These are phyloP conservation scores for Agrypnia vestita DNA, from an alignment of 1,140 invertebrate genomes.

Conservation along the genomic window DNA sequence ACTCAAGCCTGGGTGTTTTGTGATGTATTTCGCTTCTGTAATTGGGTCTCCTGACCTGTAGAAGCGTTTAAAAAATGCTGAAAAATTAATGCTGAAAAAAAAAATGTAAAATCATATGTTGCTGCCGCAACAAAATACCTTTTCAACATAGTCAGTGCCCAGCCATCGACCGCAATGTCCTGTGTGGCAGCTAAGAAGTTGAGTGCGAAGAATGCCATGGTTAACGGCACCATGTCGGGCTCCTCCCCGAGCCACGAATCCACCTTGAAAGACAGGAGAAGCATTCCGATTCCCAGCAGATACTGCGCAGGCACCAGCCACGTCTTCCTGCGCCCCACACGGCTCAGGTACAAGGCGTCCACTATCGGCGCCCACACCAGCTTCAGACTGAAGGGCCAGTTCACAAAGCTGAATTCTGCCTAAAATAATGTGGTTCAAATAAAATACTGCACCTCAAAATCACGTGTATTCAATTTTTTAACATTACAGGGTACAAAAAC, in stretches of 20 bases:
- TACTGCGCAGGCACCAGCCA: conserved; percentile 96
- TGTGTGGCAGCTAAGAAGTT: conserved; percentile 99
- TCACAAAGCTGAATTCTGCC: conserved; percentile 98
- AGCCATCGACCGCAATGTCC: conserved; percentile 99
- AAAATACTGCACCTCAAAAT: not conserved
- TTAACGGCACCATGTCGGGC: conserved; percentile 88
- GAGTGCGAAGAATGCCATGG: conserved; percentile 90
- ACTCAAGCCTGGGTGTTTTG: too few species aligned
- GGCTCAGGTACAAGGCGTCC: conserved; percentile 88
- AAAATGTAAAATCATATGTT: too few species aligned
- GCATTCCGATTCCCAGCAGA: conserved; percentile 88
- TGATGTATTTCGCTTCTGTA: too few species aligned
- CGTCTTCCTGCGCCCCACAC: conserved; percentile 94
- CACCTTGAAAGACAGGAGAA: conserved; percentile 84
- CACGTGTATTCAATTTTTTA: too few species aligned
- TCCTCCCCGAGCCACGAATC: conserved; percentile 83
- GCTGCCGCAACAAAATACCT: conserved; percentile 77
- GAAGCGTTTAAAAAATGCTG: too few species aligned
- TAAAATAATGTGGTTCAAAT: conserved; percentile 72
- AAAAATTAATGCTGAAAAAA: too few species aligned
- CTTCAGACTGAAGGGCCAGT: conserved; percentile 99
- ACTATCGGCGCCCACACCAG: conserved; percentile 98
- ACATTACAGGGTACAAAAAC: too few species aligned
- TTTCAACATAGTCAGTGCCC: conserved; percentile 99
- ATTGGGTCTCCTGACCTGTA: too few species aligned